These are phyloP conservation scores for Littorina saxatilis DNA, from an alignment of 1,140 invertebrate genomes.

Conservation along the genomic window DNA sequence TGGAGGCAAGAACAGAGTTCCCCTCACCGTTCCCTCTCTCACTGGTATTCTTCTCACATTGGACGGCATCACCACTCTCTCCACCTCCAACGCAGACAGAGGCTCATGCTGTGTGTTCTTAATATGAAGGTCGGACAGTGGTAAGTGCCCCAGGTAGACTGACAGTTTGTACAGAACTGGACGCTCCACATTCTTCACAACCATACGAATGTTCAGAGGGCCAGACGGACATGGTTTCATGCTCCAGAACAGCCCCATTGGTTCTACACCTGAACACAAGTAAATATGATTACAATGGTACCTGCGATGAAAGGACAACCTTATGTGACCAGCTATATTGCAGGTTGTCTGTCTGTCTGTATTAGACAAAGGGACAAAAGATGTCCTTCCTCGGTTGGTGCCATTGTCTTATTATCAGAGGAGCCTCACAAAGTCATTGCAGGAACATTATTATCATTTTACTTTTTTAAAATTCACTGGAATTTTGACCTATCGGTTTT, in stretches of 20 bases:
- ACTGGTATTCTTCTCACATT: constrained; percentile 48
- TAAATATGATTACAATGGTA: too few species aligned
- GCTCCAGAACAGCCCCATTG: constrained; percentile 27
- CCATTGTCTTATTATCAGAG: too few species aligned
- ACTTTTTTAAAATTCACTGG: too few species aligned
- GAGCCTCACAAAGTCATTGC: too few species aligned
- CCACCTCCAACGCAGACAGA: not conserved
- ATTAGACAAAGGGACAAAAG: too few species aligned
- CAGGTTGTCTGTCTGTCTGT: too few species aligned
- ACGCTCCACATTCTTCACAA: not conserved
- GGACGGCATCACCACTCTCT: constrained; percentile 18
- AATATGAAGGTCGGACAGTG: not conserved
- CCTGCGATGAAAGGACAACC: too few species aligned
- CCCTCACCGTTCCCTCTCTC: constrained; percentile 48
- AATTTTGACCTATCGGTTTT: too few species aligned
- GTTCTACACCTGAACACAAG: constrained; percentile 24
- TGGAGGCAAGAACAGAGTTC: constrained; percentile 51
- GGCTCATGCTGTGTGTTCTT: not conserved
- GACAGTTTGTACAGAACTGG: not conserved
- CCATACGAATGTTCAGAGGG: constrained; percentile 16
- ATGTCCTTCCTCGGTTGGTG: too few species aligned
- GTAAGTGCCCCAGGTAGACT: not conserved
- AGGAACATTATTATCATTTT: too few species aligned
- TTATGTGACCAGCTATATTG: too few species aligned
- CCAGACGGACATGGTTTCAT: not conserved